A percentile compares a stretch with the other conserved stretches of the same genome.
These are phyloP conservation scores for Orestias chungarensis DNA, from an alignment of 2,797 vertebrate species.

Conservation along the genomic window DNA sequence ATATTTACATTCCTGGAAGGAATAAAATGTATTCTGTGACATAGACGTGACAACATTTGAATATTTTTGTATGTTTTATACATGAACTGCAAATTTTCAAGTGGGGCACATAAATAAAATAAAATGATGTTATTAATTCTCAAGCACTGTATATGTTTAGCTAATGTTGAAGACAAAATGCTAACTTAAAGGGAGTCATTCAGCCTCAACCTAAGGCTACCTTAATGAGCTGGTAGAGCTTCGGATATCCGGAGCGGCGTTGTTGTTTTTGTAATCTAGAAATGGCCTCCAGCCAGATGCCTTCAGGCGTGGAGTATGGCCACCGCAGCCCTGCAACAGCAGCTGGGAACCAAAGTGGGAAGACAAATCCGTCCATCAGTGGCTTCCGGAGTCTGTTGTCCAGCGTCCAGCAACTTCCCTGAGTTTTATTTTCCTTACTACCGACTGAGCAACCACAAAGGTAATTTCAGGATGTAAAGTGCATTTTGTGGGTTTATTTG, in stretches of 20 bases:
- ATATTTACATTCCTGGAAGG: constrained; percentile 68
- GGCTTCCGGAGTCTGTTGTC: constrained; percentile 82
- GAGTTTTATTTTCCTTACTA: constrained; percentile 27
- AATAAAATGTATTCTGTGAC: not conserved
- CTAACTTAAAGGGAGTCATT: constrained; percentile 56
- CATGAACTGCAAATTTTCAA: not conserved
- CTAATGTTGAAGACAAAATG: constrained; percentile 23
- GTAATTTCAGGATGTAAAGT: constrained; percentile 70
- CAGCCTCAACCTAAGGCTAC: constrained; percentile 68
- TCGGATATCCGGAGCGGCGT: constrained; percentile 77
- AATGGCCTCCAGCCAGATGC: constrained; percentile 72
- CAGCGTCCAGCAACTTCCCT: constrained; percentile 23
- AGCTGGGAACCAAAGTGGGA: constrained; percentile 75
- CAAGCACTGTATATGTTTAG: constrained; percentile 39
- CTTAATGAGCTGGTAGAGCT: constrained; percentile 56
- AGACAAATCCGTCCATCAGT: constrained; percentile 71
- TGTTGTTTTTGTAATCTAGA: constrained; percentile 74
- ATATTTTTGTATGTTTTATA: constrained; percentile 16
- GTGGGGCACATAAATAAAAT: no score
- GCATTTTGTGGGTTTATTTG: constrained; percentile 27
- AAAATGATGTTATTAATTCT: constrained; percentile 22
- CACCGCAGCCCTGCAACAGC: constrained; percentile 69
- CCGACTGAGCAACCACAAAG: constrained; percentile 54
- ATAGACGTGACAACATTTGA: not conserved
- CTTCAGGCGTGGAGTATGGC: constrained; percentile 48